Percentiles rank a stretch among this genome's conserved stretches.
These are phyloP conservation scores for Leontocebus nigricollis DNA, from an alignment of 2,797 vertebrate species.

Conservation along the genomic window DNA sequence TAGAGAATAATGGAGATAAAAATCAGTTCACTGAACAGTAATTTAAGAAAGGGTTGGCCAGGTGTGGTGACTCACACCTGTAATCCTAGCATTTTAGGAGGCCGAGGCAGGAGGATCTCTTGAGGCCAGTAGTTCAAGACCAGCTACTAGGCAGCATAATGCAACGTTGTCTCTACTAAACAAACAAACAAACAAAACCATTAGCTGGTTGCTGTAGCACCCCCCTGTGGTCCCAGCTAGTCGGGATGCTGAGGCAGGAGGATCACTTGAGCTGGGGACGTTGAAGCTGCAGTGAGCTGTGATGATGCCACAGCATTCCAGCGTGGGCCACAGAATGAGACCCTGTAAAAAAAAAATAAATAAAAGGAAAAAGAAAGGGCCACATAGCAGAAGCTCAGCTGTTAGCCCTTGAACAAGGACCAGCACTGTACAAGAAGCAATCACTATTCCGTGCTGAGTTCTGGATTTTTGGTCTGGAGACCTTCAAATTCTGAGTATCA, in stretches of 20 bases:
- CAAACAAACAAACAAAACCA: neutral
- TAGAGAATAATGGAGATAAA: neutral
- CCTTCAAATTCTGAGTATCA: neutral
- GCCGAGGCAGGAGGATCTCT: neutral
- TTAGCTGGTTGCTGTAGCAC: neutral
- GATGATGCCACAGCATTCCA: neutral
- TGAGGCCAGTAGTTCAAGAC: neutral
- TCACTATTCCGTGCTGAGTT: neutral
- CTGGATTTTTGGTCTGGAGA: neutral
- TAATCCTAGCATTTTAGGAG: neutral
- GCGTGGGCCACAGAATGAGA: neutral
- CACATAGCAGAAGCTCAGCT: neutral
- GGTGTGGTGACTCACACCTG: rapidly evolving
- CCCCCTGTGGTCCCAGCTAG: neutral
- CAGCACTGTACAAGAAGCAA: neutral
- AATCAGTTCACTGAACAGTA: neutral
- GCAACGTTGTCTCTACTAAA: neutral
- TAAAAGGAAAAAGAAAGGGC: neutral
- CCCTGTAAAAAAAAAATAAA: neutral
- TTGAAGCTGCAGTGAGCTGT: neutral
- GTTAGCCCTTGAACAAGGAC: neutral
- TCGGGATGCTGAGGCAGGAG: neutral
- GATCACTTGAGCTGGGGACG: neutral
- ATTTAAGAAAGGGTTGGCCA: neutral
- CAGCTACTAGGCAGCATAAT: neutral